phyloP scores from a whole-genome alignment of 2,113 vertebrate genomes.

The Anoura caudifer region DNA sequence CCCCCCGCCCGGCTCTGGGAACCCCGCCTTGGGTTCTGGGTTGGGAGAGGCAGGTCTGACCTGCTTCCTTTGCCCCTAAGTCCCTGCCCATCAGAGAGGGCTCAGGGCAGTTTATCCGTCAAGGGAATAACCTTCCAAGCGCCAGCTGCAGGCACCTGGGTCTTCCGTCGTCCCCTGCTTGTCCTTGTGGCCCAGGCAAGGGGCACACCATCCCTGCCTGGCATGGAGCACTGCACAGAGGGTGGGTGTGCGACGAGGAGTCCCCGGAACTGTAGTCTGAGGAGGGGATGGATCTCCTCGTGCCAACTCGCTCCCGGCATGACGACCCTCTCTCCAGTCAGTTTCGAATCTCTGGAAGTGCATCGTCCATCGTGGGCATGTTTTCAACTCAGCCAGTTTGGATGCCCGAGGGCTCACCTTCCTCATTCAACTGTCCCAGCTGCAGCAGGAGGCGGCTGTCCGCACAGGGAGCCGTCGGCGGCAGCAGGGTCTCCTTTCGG shows the following conservation, averaged over 20 bases:
- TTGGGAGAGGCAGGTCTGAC: neutral
- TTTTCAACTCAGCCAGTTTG: neutral
- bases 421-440: too few relatives aligned
- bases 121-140: neutral
- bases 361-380: neutral
- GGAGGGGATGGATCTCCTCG: too few relatives aligned
- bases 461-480: too few relatives aligned
- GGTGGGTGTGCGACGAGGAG: neutral
- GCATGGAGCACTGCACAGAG: neutral
- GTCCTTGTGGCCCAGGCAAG: neutral
- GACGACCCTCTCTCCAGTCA: neutral
- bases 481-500: too few relatives aligned
- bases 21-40: neutral
- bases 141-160: neutral
- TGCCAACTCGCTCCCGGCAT: neutral
- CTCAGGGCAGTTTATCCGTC: neutral
- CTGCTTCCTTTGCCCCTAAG: neutral
- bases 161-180: neutral
- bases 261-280: too few relatives aligned
- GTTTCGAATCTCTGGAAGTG: neutral
- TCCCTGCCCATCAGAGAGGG: neutral
- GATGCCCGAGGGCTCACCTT: too few relatives aligned
- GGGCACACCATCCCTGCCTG: neutral
- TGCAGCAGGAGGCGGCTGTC: too few relatives aligned
- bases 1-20: constrained; percentile 30